phyloP scores from a whole-genome alignment of 2,113 vertebrate genomes.

The Delphinapterus leucas region DNA sequence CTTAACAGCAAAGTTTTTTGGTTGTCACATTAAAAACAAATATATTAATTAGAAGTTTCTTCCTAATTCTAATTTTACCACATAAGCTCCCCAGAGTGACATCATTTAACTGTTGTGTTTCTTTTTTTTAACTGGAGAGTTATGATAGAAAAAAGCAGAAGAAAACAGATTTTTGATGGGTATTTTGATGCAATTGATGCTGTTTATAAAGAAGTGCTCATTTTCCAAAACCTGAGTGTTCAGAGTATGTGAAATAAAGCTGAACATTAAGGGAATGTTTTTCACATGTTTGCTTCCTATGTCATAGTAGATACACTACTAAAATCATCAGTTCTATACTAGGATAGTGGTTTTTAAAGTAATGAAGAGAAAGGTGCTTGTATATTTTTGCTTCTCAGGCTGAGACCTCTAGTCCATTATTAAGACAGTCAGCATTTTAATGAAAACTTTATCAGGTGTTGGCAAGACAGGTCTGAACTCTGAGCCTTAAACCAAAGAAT shows the following conservation, averaged over 20 bases:
- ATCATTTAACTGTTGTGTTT: slow-evolving; percentile 6
- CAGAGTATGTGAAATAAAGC: background rate
- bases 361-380: background rate
- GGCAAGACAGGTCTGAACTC: background rate
- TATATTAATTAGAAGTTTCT: background rate
- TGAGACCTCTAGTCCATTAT: background rate
- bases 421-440: background rate
- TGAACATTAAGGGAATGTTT: background rate
- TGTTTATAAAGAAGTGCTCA: background rate
- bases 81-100: background rate
- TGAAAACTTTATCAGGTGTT: background rate
- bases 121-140: background rate
- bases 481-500: background rate
- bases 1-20: background rate
- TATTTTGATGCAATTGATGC: background rate
- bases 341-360: background rate
- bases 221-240: background rate
- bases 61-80: background rate
- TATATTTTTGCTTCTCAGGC: background rate
- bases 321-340: background rate
- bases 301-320: background rate
- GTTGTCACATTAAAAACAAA: background rate
- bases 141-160: background rate
- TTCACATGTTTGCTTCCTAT: background rate
- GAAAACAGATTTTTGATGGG: slow-evolving; percentile 14